phyloP scores from a whole-genome alignment of 2,888 invertebrate species.

The Microplitis manilae region DNA sequence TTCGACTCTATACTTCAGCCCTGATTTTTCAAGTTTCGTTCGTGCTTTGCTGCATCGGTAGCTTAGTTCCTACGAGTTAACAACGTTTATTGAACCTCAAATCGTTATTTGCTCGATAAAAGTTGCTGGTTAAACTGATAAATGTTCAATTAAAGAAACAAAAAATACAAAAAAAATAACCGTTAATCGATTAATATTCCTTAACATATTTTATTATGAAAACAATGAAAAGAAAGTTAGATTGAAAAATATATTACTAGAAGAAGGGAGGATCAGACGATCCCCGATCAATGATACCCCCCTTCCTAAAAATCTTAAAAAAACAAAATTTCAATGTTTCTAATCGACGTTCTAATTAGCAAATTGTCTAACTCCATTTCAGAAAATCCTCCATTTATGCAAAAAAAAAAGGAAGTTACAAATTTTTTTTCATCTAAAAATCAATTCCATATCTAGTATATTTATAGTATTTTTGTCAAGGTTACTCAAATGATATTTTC shows the following conservation, averaged over 20 bases:
- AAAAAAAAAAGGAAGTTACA: no score
- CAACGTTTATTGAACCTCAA: slow-evolving; percentile 16
- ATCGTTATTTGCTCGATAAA: background rate
- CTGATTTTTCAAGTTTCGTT: slow-evolving; percentile 18
- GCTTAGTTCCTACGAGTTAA: slow-evolving; percentile 26
- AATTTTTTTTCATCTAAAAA: no score
- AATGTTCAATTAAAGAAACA: background rate
- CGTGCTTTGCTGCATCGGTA: slow-evolving; percentile 23
- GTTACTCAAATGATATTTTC: no score
- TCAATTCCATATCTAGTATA: no score
- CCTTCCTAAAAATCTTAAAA: no score
- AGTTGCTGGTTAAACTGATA: background rate
- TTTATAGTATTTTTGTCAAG: no score
- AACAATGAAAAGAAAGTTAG: background rate
- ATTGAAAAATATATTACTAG: background rate
- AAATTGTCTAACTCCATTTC: no score
- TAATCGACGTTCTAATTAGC: no score
- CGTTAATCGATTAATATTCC: background rate
- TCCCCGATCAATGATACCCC: no score
- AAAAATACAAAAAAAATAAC: slow-evolving; percentile 6
- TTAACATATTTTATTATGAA: background rate
- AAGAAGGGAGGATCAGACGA: no score
- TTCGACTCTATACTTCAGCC: slow-evolving; percentile 22
- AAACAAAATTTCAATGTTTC: no score
- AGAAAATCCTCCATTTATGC: no score